Evolutionary conservation across 2,113 vertebrate genomes (phyloP).

Genomic region (Cyanistes caeruleus): DNA sequence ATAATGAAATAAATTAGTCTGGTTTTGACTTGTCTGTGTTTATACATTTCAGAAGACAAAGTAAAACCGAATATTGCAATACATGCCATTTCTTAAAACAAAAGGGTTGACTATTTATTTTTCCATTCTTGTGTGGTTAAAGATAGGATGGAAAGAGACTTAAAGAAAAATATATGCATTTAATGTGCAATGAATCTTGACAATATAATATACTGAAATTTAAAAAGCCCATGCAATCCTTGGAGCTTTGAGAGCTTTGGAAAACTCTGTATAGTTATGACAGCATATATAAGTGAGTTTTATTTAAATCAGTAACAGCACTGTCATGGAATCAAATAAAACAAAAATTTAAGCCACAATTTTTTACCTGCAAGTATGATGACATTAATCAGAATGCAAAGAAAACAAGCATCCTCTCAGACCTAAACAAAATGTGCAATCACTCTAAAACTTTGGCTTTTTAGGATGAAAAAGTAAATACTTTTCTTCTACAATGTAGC

Average conservation of each 20-base stretch:
- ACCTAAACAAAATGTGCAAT: neutral
- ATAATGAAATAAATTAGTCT: neutral
- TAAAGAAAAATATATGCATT: neutral
- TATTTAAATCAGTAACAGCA: neutral
- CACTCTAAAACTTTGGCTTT: neutral
- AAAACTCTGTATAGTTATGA: neutral
- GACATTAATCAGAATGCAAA: neutral
- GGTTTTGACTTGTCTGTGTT: neutral
- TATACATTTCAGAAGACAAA: neutral
- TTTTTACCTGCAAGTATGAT: neutral
- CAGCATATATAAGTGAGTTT: neutral
- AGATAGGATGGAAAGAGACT: neutral
- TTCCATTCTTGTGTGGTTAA: neutral
- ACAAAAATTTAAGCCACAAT: neutral
- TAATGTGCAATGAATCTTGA: neutral
- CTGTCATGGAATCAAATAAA: neutral
- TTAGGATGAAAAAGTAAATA: rapidly evolving
- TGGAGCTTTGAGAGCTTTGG: neutral
- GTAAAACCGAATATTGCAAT: neutral
- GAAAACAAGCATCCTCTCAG: neutral
- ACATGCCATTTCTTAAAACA: neutral
- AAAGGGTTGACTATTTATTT: neutral
- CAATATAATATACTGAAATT: neutral
- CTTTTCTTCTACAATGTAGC: neutral
- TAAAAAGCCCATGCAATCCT: neutral